Evolutionary conservation across 30 jellyfish, hydroid and myxozoan genomes (phyloP).

Genomic region (Catostylus mosaicus): DNA sequence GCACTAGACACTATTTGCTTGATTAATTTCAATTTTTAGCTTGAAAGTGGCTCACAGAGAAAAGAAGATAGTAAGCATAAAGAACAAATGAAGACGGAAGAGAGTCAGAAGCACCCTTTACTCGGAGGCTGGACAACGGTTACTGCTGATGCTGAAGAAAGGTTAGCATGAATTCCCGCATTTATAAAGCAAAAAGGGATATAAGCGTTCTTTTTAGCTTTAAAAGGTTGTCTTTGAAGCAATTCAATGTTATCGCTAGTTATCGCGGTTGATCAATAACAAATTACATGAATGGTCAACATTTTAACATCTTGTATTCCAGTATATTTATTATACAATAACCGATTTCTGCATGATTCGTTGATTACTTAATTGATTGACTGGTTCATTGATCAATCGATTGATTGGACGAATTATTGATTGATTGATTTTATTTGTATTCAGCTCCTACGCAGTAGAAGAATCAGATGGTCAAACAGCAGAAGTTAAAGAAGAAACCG

Average conservation of each 20-base stretch:
- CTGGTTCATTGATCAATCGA: too few species aligned
- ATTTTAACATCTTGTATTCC: too few species aligned
- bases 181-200: too few species aligned
- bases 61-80: background rate
- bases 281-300: too few species aligned
- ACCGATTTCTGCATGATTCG: background rate
- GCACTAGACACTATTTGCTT: too few species aligned
- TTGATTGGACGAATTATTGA: too few species aligned
- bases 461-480: background rate
- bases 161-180: background rate
- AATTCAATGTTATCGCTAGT: too few species aligned
- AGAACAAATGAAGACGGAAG: conserved; percentile 15
- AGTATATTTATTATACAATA: too few species aligned
- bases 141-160: conserved; percentile 18
- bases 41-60: background rate
- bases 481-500: background rate
- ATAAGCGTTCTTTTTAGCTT: too few species aligned
- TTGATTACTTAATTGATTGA: too few species aligned
- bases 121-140: conserved; percentile 80
- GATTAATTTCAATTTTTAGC: background rate
- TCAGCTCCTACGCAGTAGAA: background rate
- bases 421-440: background rate
- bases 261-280: too few species aligned
- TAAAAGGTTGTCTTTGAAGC: too few species aligned
- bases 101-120: conserved; percentile 54